A percentile compares a stretch with the other conserved stretches of the same genome.
phyloP scores from a whole-genome alignment of 2,113 vertebrate species.

The Hipposideros armiger region DNA sequence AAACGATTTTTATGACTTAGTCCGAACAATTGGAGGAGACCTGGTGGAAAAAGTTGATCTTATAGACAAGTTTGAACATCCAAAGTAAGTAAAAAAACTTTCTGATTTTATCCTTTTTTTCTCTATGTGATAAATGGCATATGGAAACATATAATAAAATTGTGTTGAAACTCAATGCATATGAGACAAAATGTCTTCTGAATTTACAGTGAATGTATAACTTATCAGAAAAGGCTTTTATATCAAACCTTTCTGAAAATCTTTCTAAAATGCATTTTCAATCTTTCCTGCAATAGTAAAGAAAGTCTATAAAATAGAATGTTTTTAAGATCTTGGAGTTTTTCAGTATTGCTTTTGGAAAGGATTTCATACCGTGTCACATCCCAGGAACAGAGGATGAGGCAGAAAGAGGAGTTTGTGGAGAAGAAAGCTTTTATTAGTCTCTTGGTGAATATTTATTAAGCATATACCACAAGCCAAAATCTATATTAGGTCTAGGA shows the following conservation, averaged over 20 bases:
- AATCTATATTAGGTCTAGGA: neutral
- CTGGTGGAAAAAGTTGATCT: slow-evolving; percentile 95
- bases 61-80: slow-evolving; percentile 94
- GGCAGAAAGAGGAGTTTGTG: neutral
- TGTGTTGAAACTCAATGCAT: neutral
- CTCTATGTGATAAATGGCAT: neutral
- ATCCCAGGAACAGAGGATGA: neutral
- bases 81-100: slow-evolving; percentile 91
- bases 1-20: slow-evolving; percentile 98
- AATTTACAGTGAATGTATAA: neutral
- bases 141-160: neutral
- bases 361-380: neutral
- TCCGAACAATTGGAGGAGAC: slow-evolving; percentile 94
- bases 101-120: neutral
- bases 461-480: neutral
- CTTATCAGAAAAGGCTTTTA: neutral
- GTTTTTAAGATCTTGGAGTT: neutral
- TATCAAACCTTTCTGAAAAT: neutral
- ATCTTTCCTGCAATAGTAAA: slow-evolving; percentile 21
- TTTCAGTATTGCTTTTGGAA: neutral
- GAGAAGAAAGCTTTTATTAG: neutral
- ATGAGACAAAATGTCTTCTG: neutral
- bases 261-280: neutral
- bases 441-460: neutral
- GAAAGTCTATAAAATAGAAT: neutral